A percentile compares a stretch with the other conserved stretches of the same genome.
Evolutionary conservation across 2,113 vertebrate species (phyloP).

Genomic region (Xenopus borealis): DNA sequence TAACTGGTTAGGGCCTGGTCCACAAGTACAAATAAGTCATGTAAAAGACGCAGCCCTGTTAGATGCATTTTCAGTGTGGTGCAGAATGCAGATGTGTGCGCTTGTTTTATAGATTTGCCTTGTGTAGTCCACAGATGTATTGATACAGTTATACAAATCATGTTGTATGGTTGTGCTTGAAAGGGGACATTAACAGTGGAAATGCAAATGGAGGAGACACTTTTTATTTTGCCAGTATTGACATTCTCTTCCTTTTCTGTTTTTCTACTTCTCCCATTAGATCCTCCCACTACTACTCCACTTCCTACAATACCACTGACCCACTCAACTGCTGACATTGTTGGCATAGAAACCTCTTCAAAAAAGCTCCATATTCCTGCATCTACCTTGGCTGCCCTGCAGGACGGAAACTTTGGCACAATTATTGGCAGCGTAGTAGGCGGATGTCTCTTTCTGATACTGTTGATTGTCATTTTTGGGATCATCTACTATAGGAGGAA

Average conservation of each 20-base stretch:
- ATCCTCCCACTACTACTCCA: conserved; percentile 87
- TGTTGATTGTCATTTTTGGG: conserved; percentile 78
- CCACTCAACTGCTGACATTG: conserved; percentile 65
- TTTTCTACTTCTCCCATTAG: conserved; percentile 87
- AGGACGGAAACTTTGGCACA: conserved; percentile 81
- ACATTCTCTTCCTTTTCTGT: conserved; percentile 89
- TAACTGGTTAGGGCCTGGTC: too few relatives aligned
- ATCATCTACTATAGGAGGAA: conserved; percentile 83
- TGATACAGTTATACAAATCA: too few relatives aligned
- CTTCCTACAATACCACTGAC: conserved; percentile 78
- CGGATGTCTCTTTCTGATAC: conserved; percentile 82
- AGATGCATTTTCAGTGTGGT: too few relatives aligned
- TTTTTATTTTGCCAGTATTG: conserved; percentile 79
- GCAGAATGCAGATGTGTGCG: too few relatives aligned
- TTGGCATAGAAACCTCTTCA: conserved; percentile 72
- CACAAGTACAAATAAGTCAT: too few relatives aligned
- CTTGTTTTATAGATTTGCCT: too few relatives aligned
- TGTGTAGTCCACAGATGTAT: too few relatives aligned
- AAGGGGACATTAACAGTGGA: background rate
- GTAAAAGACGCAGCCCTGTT: too few relatives aligned
- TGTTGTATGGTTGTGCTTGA: too few relatives aligned
- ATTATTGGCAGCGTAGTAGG: conserved; percentile 85
- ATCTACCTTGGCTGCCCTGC: conserved; percentile 76
- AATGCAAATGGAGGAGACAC: background rate
- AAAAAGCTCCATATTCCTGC: conserved; percentile 75